Conservation (phyloP, 2,797 vertebrate species). For the Scolopax rusticola region DNA sequence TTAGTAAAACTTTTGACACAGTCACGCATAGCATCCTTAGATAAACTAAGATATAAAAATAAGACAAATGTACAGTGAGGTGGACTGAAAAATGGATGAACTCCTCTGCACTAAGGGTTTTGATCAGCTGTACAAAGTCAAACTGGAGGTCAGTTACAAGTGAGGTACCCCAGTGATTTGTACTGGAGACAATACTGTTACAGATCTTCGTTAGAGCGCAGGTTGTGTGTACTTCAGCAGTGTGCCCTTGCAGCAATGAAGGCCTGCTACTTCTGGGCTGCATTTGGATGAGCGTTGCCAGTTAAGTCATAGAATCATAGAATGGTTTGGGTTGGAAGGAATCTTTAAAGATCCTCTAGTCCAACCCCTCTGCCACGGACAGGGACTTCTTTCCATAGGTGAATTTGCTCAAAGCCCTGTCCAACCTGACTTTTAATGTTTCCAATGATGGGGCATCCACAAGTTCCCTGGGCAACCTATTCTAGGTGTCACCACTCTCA, state of each 20-base stretch:
- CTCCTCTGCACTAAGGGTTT: not conserved
- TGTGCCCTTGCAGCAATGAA: not conserved
- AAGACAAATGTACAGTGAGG: not conserved
- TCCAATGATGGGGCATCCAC: rapidly evolving
- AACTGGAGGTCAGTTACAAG: not conserved
- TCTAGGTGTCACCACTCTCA: not conserved
- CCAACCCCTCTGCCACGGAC: rapidly evolving
- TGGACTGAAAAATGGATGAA: not conserved
- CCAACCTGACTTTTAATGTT: not conserved
- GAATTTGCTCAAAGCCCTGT: rapidly evolving
- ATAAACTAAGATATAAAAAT: not conserved
- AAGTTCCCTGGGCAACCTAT: not conserved
- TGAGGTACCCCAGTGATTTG: not conserved
- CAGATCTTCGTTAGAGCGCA: not conserved
- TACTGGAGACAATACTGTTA: not conserved
- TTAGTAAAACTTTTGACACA: not conserved
- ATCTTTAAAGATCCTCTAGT: not conserved
- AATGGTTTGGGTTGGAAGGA: not conserved
- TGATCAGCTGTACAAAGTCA: not conserved
- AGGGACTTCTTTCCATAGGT: not conserved
- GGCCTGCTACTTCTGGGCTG: not conserved
- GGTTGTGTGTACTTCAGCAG: not conserved
- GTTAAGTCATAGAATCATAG: not conserved
- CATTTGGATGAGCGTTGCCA: not conserved
- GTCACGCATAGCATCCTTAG: not conserved